Evolutionary conservation across 1,140 invertebrate genomes (phyloP).

Genomic region (Contarinia nasturtii): DNA sequence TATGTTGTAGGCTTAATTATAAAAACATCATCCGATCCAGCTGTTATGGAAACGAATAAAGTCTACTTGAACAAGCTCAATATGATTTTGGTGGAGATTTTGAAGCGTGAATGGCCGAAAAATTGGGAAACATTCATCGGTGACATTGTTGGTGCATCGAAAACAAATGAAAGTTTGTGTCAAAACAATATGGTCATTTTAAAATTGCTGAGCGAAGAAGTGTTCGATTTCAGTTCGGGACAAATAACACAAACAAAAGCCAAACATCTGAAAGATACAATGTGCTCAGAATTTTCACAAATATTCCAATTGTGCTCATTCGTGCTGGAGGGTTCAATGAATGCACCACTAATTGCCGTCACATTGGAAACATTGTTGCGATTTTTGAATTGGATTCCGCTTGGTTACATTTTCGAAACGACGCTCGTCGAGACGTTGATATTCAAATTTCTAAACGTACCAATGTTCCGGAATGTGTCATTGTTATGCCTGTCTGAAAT

Average conservation of each 20-base stretch:
- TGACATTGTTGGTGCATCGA: conserved; percentile 97
- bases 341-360: conserved; percentile 80
- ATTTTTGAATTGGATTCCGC: conserved; percentile 98
- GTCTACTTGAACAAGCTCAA: conserved; percentile 97
- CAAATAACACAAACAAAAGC: conserved; percentile 98
- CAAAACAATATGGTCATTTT: conserved; percentile 99
- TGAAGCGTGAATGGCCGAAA: conserved; percentile 98
- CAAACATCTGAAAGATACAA: conserved; percentile 98
- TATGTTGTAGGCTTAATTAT: conserved; percentile 98
- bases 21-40: conserved; percentile 88
- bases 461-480: conserved; percentile 95
- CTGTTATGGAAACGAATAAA: conserved; percentile 78
- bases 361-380: conserved; percentile 90
- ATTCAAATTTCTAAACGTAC: conserved; percentile 93
- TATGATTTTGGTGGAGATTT: conserved; percentile 95
- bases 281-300: conserved; percentile 97
- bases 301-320: conserved; percentile 96
- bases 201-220: conserved; percentile 94
- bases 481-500: conserved; percentile 98
- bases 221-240: conserved; percentile 96
- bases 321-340: conserved; percentile 95
- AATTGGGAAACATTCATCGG: conserved; percentile 99
- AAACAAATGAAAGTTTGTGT: conserved; percentile 96
- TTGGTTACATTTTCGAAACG: conserved; percentile 99
- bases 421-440: conserved; percentile 89